These are phyloP conservation scores for Peromyscus leucopus DNA, from an alignment of 2,113 vertebrate genomes.

Conservation along the genomic window DNA sequence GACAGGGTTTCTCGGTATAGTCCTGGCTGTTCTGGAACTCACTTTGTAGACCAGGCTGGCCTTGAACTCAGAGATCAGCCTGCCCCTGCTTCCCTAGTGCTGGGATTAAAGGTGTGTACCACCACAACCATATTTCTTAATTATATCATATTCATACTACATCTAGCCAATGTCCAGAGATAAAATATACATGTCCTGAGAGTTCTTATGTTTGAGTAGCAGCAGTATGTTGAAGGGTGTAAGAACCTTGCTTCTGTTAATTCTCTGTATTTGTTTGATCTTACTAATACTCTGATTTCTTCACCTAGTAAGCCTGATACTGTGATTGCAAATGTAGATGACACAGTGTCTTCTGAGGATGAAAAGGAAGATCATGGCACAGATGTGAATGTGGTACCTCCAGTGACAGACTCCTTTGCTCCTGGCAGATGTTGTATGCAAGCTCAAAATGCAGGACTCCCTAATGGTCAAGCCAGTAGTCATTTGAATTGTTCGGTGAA, in stretches of 20 bases:
- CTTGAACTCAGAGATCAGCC: not conserved
- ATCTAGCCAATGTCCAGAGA: not conserved
- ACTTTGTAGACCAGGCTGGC: not conserved
- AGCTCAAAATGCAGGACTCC: slow-evolving; percentile 70
- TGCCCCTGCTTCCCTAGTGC: not conserved
- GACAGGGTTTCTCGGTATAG: not conserved
- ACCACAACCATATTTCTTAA: not conserved
- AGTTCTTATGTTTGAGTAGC: slow-evolving; percentile 37
- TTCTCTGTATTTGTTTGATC: not conserved
- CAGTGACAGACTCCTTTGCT: slow-evolving; percentile 73
- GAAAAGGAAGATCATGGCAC: slow-evolving; percentile 88
- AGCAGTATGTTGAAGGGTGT: not conserved
- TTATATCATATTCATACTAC: not conserved
- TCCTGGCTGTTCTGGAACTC: not conserved
- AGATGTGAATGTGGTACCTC: slow-evolving; percentile 8
- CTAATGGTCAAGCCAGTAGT: slow-evolving; percentile 81
- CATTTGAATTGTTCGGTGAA: slow-evolving; percentile 65
- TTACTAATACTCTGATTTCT: slow-evolving; percentile 33
- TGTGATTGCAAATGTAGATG: slow-evolving; percentile 89
- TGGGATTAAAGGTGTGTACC: not conserved
- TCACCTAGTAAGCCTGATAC: slow-evolving; percentile 86
- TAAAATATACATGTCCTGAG: not conserved
- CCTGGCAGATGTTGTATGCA: slow-evolving; percentile 72
- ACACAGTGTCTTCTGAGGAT: slow-evolving; percentile 92
- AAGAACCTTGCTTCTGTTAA: not conserved